Conservation (phyloP, 2,888 invertebrate species). For the Anoplius nigerrimus region DNA sequence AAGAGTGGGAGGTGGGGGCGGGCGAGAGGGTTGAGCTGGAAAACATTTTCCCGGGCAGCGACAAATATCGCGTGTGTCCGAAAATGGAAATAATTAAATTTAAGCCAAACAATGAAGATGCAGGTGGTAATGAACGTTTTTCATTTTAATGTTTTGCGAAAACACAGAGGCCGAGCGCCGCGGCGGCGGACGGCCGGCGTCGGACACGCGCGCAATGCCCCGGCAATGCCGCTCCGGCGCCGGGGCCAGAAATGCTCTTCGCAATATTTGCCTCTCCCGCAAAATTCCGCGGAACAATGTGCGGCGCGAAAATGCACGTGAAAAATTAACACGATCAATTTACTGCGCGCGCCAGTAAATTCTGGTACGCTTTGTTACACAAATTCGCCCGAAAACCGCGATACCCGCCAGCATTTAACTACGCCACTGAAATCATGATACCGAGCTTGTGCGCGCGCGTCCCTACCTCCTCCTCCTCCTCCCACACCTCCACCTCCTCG, state of each 20-base stretch:
- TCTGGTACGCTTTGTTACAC: slow-evolving; percentile 56
- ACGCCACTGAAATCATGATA: slow-evolving; percentile 49
- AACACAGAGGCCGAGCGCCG: slow-evolving; percentile 26
- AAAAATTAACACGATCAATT: slow-evolving; percentile 59
- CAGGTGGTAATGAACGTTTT: slow-evolving; percentile 52
- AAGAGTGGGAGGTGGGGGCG: too few relatives aligned
- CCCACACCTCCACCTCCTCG: too few relatives aligned
- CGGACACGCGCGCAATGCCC: too few relatives aligned
- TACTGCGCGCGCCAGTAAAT: slow-evolving; percentile 52
- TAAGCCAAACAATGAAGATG: slow-evolving; percentile 30
- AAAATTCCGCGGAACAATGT: slow-evolving; percentile 54
- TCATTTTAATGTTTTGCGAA: slow-evolving; percentile 55
- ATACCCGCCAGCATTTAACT: slow-evolving; percentile 49
- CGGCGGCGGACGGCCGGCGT: not conserved
- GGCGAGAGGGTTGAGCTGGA: too few relatives aligned
- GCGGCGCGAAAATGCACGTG: slow-evolving; percentile 55
- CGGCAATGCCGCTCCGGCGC: too few relatives aligned
- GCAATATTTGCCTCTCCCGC: slow-evolving; percentile 48
- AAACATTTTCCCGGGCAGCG: too few relatives aligned
- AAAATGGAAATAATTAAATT: slow-evolving; percentile 55
- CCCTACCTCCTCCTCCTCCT: too few relatives aligned
- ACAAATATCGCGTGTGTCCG: slow-evolving; percentile 49
- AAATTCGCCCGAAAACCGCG: slow-evolving; percentile 51
- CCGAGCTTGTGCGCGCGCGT: too few relatives aligned
- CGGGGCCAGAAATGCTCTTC: slow-evolving; percentile 45